phyloP scores from a whole-genome alignment of 2,888 invertebrate genomes.

The Lochmaea capreae region DNA sequence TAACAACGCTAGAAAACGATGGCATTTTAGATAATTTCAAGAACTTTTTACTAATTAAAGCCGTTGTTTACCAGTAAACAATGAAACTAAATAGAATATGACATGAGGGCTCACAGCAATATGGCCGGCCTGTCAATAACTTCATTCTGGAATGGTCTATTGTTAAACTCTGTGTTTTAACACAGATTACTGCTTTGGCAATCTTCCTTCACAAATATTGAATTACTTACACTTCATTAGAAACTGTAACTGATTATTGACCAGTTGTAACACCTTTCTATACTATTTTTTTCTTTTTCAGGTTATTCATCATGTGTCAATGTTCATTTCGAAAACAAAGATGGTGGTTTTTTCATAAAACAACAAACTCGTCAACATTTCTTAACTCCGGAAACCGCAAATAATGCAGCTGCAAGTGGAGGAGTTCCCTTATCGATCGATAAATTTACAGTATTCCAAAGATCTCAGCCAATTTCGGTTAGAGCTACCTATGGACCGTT shows the following conservation, averaged over 20 bases:
- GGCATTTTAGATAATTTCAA: no score
- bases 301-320: conserved; percentile 71
- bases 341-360: conserved; percentile 90
- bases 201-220: no score
- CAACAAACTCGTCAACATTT: conserved; percentile 80
- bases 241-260: neutral
- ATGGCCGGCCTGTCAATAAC: no score
- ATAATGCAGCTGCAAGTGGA: conserved; percentile 55
- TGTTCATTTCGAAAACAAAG: conserved; percentile 92
- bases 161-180: no score
- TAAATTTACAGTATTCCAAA: conserved; percentile 92
- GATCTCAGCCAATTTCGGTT: conserved; percentile 90
- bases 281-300: conserved; percentile 14
- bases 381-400: conserved; percentile 55
- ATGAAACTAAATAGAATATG: no score
- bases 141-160: no score
- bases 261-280: neutral
- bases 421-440: conserved; percentile 81
- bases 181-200: no score
- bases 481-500: conserved; percentile 95
- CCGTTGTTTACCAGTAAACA: no score
- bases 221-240: no score
- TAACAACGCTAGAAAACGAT: no score
- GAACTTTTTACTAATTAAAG: no score
- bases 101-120: no score